These are phyloP conservation scores for Cochlearius cochlearius DNA, from an alignment of 2,113 vertebrate genomes.

Conservation along the genomic window DNA sequence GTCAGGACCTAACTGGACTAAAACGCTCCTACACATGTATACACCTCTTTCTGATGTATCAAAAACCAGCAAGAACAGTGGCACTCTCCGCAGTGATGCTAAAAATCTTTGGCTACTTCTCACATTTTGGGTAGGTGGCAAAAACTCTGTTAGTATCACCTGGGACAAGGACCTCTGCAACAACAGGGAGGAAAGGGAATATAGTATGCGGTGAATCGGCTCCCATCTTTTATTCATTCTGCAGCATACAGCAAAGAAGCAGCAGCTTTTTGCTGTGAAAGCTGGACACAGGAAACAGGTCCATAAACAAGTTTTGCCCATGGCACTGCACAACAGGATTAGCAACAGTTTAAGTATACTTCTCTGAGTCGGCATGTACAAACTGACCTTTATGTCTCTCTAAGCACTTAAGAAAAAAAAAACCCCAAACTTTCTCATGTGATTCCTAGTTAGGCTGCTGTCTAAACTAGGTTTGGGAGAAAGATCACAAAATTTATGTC, in stretches of 20 bases:
- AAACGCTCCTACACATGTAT: fast-evolving
- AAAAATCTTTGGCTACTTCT: not conserved
- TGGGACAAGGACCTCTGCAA: not conserved
- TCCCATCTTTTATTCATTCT: not conserved
- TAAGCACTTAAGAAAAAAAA: not conserved
- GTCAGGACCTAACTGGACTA: not conserved
- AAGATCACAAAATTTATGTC: not conserved
- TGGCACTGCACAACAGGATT: not conserved
- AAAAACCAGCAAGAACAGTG: not conserved
- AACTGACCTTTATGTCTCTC: not conserved
- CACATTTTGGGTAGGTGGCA: not conserved
- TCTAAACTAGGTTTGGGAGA: not conserved
- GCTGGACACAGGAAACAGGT: not conserved
- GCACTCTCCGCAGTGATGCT: not conserved
- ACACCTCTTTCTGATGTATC: not conserved
- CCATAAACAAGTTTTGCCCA: not conserved
- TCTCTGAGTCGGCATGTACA: not conserved
- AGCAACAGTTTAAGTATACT: not conserved
- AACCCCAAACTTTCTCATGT: not conserved
- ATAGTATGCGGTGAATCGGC: fast-evolving
- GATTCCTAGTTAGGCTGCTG: not conserved
- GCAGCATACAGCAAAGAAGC: not conserved
- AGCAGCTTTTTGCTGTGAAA: not conserved
- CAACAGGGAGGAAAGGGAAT: not conserved
- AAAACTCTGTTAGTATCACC: not conserved